Evolutionary conservation across 2,113 vertebrate genomes (phyloP), one percentile per base, ranked within the genome.

Genomic region (Rallus limicola): DNA sequence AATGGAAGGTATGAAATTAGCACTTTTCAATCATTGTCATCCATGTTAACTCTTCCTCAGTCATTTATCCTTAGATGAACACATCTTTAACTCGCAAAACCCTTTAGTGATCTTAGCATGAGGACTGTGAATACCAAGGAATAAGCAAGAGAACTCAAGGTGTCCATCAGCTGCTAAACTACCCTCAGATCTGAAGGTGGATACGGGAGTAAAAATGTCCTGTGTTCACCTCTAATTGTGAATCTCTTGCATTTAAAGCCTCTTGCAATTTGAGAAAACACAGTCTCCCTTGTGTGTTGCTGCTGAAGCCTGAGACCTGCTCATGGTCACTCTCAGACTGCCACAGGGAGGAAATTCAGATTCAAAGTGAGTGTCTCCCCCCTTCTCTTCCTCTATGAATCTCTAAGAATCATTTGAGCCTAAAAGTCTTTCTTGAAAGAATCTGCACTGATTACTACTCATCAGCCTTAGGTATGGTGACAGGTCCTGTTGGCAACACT

Each of bases 391-490:
- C 83, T 93, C 74, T 76, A 23, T 78, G 88, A 97, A 90, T 93
- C 65, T 91, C 88, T 64, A 88, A 88, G 58, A 90, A 87, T 64
- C 46, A 50, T 58, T 75, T n/a, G 79, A 95, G 92, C 82, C 80
- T 95, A 48, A 60, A 90, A 86, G 93, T 36, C 87, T 93, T 96
- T 86, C 96, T 88, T 91, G 71, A 95, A 97, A 97, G 95, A 82
- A 94, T 95, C 71, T 52, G 81, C 94, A 94, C 98, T 97, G 97
- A 98, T 98, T 98, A 97, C 93, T 98, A 97, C 93, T 98, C 97
- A 96, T 97, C 95, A 98, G 67, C 97, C 96, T 98, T 97, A 95
- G 97, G 96, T 96, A 96, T 36, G 74, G 65, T 97, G 97, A 97
- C 97, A 98, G 95, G 42, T 94, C 84, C 91, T 92, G 83, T 98